phyloP scores from a whole-genome alignment of 2,113 vertebrate species.

The Oenanthe melanoleuca region DNA sequence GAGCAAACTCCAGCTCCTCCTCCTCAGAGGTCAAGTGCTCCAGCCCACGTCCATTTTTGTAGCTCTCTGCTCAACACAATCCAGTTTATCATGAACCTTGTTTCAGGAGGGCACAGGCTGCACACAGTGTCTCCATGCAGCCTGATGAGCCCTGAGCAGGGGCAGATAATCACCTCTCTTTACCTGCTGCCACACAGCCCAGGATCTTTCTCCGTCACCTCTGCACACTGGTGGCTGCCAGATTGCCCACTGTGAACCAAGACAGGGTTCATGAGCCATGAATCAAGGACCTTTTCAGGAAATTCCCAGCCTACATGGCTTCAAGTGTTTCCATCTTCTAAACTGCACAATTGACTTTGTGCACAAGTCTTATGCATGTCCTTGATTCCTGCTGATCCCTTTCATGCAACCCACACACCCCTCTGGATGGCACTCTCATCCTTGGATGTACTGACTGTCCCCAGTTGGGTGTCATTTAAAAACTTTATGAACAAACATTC shows the following conservation, averaged over 20 bases:
- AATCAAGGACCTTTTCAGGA: neutral
- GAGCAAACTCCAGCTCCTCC: neutral
- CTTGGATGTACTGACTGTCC: neutral
- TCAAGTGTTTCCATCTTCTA: neutral
- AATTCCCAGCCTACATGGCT: neutral
- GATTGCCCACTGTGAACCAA: neutral
- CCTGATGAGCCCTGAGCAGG: neutral
- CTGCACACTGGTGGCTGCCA: neutral
- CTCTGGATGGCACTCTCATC: neutral
- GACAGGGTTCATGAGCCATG: neutral
- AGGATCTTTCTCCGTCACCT: neutral
- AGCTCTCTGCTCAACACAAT: neutral
- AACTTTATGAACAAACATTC: neutral
- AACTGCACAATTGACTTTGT: no score
- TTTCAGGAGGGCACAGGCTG: neutral
- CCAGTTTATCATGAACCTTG: neutral
- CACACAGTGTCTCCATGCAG: accelerated
- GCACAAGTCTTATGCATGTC: neutral
- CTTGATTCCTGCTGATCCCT: neutral
- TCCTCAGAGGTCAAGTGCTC: neutral
- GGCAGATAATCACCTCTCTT: neutral
- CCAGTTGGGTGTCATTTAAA: neutral
- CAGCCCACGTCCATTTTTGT: neutral
- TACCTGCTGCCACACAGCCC: neutral
- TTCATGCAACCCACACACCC: neutral